These are phyloP conservation scores for Sebastes cheni DNA, from an alignment of 2,797 vertebrate species.

Conservation along the genomic window DNA sequence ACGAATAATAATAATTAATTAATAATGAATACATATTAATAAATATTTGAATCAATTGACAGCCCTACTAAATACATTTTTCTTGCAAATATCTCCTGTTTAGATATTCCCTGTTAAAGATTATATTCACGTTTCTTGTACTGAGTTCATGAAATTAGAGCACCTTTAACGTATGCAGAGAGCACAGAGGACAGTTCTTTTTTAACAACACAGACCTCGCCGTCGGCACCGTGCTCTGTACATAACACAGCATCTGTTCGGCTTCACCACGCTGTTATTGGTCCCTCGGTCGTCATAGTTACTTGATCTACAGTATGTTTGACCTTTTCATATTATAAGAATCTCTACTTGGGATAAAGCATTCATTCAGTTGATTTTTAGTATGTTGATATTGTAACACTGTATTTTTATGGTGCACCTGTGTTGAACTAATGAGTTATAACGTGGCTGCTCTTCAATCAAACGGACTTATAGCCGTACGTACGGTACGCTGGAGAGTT, in stretches of 20 bases:
- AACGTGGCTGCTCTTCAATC: slow-evolving; percentile 31
- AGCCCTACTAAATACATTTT: background rate
- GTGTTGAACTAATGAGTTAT: background rate
- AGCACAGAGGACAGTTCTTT: background rate
- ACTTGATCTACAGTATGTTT: background rate
- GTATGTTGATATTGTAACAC: background rate
- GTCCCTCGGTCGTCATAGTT: background rate
- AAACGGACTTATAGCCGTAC: slow-evolving; percentile 17
- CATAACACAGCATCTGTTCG: slow-evolving; percentile 15
- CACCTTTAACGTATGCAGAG: background rate
- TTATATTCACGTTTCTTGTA: background rate
- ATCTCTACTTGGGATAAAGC: background rate
- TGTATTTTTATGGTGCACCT: slow-evolving; percentile 3
- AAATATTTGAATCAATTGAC: too few species aligned
- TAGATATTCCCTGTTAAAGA: background rate
- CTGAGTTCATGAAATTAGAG: background rate
- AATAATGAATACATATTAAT: too few species aligned
- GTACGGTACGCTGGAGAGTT: slow-evolving; percentile 12
- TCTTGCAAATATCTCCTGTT: background rate
- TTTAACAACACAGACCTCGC: background rate
- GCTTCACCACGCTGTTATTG: background rate
- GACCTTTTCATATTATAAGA: background rate
- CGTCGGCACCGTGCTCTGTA: background rate
- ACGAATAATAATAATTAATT: too few species aligned
- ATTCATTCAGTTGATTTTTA: background rate